These are phyloP conservation scores for Teleogryllus occipitalis DNA, from an alignment of 1,140 invertebrate species.

Conservation along the genomic window DNA sequence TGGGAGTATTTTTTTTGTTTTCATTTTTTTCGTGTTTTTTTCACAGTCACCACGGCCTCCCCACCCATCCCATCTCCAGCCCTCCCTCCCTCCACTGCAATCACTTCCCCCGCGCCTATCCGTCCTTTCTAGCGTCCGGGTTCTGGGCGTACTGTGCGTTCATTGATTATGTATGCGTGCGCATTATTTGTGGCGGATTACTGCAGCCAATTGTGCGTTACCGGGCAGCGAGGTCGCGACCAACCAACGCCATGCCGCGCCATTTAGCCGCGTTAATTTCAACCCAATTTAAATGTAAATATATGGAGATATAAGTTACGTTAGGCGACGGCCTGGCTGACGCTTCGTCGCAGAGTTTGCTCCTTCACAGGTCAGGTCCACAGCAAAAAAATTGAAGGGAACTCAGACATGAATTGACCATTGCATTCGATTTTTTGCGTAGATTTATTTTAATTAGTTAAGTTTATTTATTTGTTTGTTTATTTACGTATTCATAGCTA, in stretches of 20 bases:
- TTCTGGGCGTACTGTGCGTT: background rate
- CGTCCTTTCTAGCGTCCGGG: background rate
- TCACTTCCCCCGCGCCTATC: background rate
- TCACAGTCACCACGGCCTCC: too few relatives aligned
- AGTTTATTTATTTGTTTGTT: too few relatives aligned
- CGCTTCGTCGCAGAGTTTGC: too few relatives aligned
- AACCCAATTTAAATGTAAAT: background rate
- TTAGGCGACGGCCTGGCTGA: background rate
- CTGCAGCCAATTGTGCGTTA: background rate
- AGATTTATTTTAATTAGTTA: too few relatives aligned
- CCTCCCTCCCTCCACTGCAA: background rate
- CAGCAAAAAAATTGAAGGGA: too few relatives aligned
- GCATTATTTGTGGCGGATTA: conserved; percentile 4
- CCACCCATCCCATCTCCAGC: background rate
- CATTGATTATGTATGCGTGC: background rate
- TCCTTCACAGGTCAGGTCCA: too few relatives aligned
- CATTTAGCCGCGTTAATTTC: background rate
- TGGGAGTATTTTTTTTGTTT: background rate
- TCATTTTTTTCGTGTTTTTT: background rate
- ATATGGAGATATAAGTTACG: background rate
- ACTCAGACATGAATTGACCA: too few relatives aligned
- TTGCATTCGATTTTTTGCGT: too few relatives aligned
- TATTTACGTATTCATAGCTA: too few relatives aligned
- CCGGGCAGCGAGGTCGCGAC: background rate
- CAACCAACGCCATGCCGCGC: background rate